Percentiles rank a stretch among this genome's conserved stretches.
Conservation (phyloP, 2,797 vertebrate genomes). For the Balearica regulorum region DNA sequence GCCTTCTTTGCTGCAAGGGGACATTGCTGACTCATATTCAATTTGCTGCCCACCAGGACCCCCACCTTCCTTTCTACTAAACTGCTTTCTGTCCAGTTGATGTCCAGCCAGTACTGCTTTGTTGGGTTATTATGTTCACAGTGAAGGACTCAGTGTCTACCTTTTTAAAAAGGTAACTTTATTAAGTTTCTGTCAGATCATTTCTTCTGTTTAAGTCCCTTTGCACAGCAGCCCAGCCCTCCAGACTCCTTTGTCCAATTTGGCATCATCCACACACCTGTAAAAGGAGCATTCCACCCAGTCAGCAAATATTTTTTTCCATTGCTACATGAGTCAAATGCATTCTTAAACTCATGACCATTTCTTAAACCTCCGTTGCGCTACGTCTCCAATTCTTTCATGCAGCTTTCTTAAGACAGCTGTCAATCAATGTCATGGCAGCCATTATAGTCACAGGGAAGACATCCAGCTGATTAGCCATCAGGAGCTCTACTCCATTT, state of each 20-base stretch:
- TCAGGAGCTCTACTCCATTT: not conserved
- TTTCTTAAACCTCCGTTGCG: not conserved
- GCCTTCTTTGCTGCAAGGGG: not conserved
- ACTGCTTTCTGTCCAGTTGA: not conserved
- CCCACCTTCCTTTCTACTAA: not conserved
- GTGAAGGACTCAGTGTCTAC: not conserved
- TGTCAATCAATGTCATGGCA: not conserved
- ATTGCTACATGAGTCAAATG: not conserved
- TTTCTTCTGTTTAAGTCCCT: not conserved
- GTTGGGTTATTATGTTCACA: not conserved
- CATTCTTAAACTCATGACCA: not conserved
- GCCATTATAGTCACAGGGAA: not conserved
- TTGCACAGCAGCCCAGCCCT: not conserved
- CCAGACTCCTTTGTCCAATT: not conserved
- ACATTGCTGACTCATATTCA: not conserved
- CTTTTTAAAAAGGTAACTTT: not conserved
- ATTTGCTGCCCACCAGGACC: not conserved
- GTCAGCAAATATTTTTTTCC: not conserved
- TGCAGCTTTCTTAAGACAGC: not conserved
- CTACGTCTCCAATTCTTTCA: not conserved
- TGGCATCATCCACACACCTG: not conserved
- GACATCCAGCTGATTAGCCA: not conserved
- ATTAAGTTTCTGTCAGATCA: not conserved
- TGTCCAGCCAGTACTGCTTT: not conserved
- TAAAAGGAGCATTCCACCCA: accelerated